These are phyloP conservation scores for Melanotaenia duboulayi DNA, from an alignment of 2,113 vertebrate genomes.

Conservation along the genomic window DNA sequence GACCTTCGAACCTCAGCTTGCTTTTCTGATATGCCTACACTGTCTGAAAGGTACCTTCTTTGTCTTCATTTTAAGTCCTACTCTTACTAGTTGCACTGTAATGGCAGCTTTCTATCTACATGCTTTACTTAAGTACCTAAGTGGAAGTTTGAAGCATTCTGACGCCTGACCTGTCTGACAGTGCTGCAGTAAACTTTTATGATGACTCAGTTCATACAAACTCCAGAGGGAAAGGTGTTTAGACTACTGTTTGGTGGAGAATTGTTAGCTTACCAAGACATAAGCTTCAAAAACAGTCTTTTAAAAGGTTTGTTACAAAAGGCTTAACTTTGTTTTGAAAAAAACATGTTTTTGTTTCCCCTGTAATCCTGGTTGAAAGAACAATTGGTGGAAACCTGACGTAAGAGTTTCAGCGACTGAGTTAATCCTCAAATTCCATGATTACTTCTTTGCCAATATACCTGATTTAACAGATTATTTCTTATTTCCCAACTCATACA, in stretches of 20 bases:
- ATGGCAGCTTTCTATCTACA: constrained; percentile 43
- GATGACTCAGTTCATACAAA: constrained; percentile 1
- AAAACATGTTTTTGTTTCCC: background rate
- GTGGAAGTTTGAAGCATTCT: constrained; percentile 15
- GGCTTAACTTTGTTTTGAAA: constrained; percentile 11
- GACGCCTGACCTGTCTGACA: constrained; percentile 31
- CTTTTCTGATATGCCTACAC: constrained; percentile 55
- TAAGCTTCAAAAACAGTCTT: background rate
- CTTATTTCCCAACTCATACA: background rate
- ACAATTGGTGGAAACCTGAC: constrained; percentile 15
- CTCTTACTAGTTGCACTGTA: constrained; percentile 54
- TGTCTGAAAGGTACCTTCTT: constrained; percentile 52
- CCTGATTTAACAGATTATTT: constrained; percentile 2
- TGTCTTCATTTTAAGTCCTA: constrained; percentile 50
- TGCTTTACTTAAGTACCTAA: constrained; percentile 4
- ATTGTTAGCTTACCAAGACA: constrained; percentile 1
- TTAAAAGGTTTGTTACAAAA: background rate
- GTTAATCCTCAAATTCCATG: constrained; percentile 11
- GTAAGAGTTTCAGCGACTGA: background rate
- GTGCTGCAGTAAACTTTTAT: constrained; percentile 4
- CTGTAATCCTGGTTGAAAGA: background rate
- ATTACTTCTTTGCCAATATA: background rate
- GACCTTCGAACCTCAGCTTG: constrained; percentile 74
- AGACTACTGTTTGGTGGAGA: background rate
- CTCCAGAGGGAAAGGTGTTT: constrained; percentile 1